A percentile compares a stretch with the other conserved stretches of the same genome.
These are phyloP conservation scores for Lampris megalopsis DNA, from an alignment of 2,113 vertebrate species.

Conservation along the genomic window DNA sequence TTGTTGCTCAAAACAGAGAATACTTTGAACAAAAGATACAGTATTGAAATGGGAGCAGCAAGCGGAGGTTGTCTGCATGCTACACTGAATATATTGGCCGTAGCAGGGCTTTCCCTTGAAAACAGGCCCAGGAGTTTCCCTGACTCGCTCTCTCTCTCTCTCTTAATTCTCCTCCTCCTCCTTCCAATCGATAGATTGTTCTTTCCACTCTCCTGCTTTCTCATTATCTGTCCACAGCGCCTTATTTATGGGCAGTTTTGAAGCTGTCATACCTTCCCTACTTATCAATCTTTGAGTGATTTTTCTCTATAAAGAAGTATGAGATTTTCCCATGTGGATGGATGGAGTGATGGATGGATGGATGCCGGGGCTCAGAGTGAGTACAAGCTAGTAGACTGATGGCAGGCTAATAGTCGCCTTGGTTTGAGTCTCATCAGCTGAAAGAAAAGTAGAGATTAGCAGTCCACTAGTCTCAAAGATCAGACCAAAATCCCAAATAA, in stretches of 20 bases:
- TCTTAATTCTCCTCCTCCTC: conserved; percentile 13
- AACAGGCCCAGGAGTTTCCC: conserved; percentile 41
- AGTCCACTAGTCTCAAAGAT: neutral
- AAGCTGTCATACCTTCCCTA: conserved; percentile 20
- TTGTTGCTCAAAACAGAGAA: neutral
- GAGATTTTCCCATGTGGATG: conserved; percentile 62
- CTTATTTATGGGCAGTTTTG: conserved; percentile 36
- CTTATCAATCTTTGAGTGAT: conserved; percentile 30
- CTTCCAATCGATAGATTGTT: conserved; percentile 46
- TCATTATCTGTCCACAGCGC: conserved; percentile 61
- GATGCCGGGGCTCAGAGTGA: conserved; percentile 32
- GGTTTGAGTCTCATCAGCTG: conserved; percentile 31
- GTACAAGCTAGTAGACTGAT: conserved; percentile 53
- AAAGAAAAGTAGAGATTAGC: conserved; percentile 7
- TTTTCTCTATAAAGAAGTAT: conserved; percentile 58
- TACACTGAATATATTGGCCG: conserved; percentile 52
- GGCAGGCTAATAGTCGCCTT: conserved; percentile 53
- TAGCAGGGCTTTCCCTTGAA: conserved; percentile 53
- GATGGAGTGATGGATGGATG: neutral
- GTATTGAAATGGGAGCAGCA: conserved; percentile 28
- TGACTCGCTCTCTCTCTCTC: neutral
- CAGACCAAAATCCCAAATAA: neutral
- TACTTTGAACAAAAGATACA: conserved; percentile 33
- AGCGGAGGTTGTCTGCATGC: conserved; percentile 35
- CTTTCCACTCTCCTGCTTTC: conserved; percentile 51